Conservation (phyloP, 2,113 vertebrate genomes). For the Tyto alba region DNA sequence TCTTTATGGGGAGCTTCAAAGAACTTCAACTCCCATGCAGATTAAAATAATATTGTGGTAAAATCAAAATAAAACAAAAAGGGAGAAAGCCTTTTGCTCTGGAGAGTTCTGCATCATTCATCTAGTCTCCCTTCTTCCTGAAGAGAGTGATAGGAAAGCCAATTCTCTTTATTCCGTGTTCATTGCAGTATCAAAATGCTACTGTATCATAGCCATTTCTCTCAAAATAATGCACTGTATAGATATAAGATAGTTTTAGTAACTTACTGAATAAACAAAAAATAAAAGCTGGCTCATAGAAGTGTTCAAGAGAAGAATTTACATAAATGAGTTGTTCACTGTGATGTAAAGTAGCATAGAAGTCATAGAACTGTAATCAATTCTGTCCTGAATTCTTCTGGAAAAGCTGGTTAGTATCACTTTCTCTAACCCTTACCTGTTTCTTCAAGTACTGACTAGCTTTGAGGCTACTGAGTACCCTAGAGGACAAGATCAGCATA, state of each 20-base stretch:
- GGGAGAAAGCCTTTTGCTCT: background rate
- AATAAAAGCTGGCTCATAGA: background rate
- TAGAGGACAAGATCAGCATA: background rate
- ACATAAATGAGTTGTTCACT: background rate
- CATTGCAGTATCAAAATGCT: background rate
- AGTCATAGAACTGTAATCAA: background rate
- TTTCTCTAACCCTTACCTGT: background rate
- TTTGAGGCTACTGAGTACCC: background rate
- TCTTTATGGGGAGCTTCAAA: background rate
- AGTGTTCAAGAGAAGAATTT: background rate
- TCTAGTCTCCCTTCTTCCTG: background rate
- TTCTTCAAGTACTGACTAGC: background rate
- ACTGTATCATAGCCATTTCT: background rate
- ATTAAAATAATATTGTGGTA: background rate
- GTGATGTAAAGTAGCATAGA: background rate
- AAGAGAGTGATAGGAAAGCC: background rate
- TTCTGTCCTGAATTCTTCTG: background rate
- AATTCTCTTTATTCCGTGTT: background rate
- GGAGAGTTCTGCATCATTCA: background rate
- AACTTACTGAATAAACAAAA: background rate
- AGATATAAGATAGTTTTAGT: background rate
- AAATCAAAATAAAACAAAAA: background rate
- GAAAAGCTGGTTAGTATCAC: background rate
- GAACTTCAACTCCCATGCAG: background rate
- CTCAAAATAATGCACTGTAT: background rate